These are phyloP conservation scores for Lerema accius DNA, from an alignment of 1,140 invertebrate genomes.

Conservation along the genomic window DNA sequence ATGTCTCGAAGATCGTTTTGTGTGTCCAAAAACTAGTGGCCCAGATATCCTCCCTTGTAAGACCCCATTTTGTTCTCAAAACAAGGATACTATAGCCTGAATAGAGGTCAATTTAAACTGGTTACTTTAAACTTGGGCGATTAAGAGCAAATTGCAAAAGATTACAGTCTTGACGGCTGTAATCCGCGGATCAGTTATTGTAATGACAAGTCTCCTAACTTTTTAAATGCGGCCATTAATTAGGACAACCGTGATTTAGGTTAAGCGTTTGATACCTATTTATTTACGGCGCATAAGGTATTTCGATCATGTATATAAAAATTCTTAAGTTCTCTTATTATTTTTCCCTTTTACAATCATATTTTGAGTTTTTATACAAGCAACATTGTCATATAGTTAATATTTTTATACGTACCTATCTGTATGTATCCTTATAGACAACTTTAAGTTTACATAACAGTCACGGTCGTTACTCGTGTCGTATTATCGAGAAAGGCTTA, in stretches of 20 bases:
- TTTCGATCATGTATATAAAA: constrained; percentile 32
- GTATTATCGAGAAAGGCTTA: too few species aligned
- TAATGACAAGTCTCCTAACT: constrained; percentile 72
- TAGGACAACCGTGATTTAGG: constrained; percentile 56
- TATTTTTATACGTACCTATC: too few species aligned
- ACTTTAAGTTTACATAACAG: too few species aligned
- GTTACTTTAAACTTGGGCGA: constrained; percentile 58
- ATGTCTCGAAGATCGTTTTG: constrained; percentile 62
- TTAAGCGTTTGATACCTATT: constrained; percentile 30
- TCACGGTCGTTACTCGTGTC: too few species aligned
- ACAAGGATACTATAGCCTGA: constrained; percentile 27
- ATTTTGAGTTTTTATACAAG: too few species aligned
- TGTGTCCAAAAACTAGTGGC: constrained; percentile 41
- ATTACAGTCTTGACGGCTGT: constrained; percentile 62
- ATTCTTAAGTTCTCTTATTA: constrained; percentile 9
- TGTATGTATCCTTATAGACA: too few species aligned
- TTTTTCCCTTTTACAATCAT: too few species aligned
- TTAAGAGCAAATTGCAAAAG: constrained; percentile 77
- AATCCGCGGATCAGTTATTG: constrained; percentile 64
- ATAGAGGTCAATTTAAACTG: constrained; percentile 51
- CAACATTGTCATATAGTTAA: too few species aligned
- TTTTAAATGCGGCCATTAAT: constrained; percentile 65
- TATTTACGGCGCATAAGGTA: constrained; percentile 23
- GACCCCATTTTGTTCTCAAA: constrained; percentile 14
- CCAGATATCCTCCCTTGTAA: constrained; percentile 29